Base-by-base conservation (phyloP, 2,888 invertebrate genomes). In the Sussaba pulchella region DNA sequence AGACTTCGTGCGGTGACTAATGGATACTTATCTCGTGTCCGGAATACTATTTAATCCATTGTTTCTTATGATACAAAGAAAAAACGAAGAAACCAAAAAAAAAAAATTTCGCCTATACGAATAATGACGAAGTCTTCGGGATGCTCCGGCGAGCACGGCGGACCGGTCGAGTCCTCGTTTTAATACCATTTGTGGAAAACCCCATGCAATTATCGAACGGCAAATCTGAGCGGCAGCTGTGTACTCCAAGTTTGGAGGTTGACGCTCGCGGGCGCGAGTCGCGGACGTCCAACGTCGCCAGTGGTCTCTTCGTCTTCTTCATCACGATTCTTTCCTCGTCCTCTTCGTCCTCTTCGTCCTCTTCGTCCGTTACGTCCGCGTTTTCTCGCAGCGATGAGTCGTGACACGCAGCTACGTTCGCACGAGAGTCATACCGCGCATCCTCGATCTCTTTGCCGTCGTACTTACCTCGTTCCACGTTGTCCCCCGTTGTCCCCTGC, bases 141-240 rank as follows among this genome's bases (percentile, higher is more conserved):
- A 26, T 24, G 43, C 78, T 59, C 19, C 59, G 26, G 52, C 36
- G 21, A 21, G 73, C 57, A 63, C 72, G n/a, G n/a, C 63, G 26
- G 52, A 71, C 63, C 74, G 71, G 54, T 75, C 70, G 73, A 47
- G 66, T 75, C 70, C 84, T 73, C 77, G 81, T 81, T 31, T 79
- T 78, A 61, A 67, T 72, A 72, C 85, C 87, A 89, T 92, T 92
- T 90, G 90, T 87, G 91, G 91, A 88, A 91, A 91, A 91, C 87
- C n/a, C 87, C 87, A 86, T 84, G 90, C 90, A 91, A 91, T 92
- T 91, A 91, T 89, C 88, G 86, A 85, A 74, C 87, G 87, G 89
- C 89, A 91, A 91, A 91, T 91, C 91, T 90, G 89, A 81, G 87
- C 89, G 88, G 90, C 90, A 89, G 90, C 89, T 89, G 89, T 84